Evolutionary conservation across 2,888 invertebrate species (phyloP), one percentile per base, ranked within the genome.

Genomic region (Saturnia pavonia): DNA sequence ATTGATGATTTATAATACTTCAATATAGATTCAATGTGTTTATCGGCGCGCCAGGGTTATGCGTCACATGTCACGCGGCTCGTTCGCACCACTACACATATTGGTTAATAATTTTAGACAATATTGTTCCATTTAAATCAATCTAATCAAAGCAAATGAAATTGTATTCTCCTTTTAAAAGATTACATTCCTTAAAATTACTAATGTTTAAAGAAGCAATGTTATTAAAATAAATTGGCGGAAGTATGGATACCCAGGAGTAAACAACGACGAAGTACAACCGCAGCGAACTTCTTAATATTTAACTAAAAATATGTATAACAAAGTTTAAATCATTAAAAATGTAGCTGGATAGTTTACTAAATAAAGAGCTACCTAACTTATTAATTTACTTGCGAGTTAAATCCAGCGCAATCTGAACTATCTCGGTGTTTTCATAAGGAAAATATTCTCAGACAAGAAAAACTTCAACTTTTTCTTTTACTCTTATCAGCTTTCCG

Each of bases 401-500:
- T 81, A 84, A 87, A 83, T 84, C 78, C 80, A 78, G 79, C 76
- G 82, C 82, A 86, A 85, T 84, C 85, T 80, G 81, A 84, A 82
- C 82, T 78, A 80, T 86, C 82, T 78, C 81, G 82, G 85, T 86
- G 85, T 88, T 88, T 88, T 87, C 84, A 88, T 87, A 87, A 87
- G 85, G 85, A 89, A 89, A 86, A 83, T 89, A 88, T 88, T 81
- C 81, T 82, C 77, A 81, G 83, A 81, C 80, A 84, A 87, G 84
- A 84, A 86, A 88, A 89, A 88, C 88, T 90, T 90, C 81, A 84
- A 85, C 83, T 83, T 88, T 90, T 89, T 84, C 82, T 83, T 86
- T 84, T 80, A 77, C 78, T 79, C 82, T 88, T 89, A 89, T 90
- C 89, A 87, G 85, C 88, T 88, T 85, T 83, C 82, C 84, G 81